Evolutionary conservation across 2,113 vertebrate species (phyloP), one percentile per base, ranked within the genome.

Genomic region (Prunella himalayana): DNA sequence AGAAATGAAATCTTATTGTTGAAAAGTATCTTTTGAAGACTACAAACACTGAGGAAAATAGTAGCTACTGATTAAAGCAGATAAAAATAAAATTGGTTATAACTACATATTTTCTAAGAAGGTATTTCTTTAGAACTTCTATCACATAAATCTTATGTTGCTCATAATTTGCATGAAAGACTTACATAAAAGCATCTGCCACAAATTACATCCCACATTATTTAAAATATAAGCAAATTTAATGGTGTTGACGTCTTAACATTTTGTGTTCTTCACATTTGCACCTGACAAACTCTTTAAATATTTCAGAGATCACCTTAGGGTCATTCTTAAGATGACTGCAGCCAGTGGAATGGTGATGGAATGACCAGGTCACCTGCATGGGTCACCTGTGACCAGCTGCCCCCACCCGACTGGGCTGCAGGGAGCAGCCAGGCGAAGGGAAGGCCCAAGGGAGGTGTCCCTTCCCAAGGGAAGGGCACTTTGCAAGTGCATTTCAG

Each of bases 351-450:
- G 45, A 50, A 59, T 42, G 33, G 20, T 39, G 39, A 1, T n/a
- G 41, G 45, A 57, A 59, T 47, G 27, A 44, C 10, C 41, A 41
- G 37, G n/a, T 72, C 56, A 53, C 15, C 41, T 19, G 6, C 63
- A 23, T 0, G 11, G 39, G 18, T 27, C 8, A 17, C 24, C 27
- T 56, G 30, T 24, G 42, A n/a, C 31, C 21, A 0, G 0, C 59
- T 22, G 54, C 23, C 39, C 35, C 20, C 33, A 2, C 18, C 4
- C 22, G 27, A 7, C 30, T 15, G 20, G 31, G 23, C 54, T 50
- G 17, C n/a, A 49, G 39, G n/a, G 49, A 84, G 59, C 51, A 69
- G 35, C 8, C 37, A 19, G 49, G 45, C 0, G 0, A 82, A 76
- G 49, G n/a, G 59, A 57, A 49, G 11, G 44, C 0, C 0, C 19